Percentiles rank a stretch among this genome's conserved stretches.
Conservation (phyloP, 2,113 vertebrate species). For the Neofelis nebulosa region DNA sequence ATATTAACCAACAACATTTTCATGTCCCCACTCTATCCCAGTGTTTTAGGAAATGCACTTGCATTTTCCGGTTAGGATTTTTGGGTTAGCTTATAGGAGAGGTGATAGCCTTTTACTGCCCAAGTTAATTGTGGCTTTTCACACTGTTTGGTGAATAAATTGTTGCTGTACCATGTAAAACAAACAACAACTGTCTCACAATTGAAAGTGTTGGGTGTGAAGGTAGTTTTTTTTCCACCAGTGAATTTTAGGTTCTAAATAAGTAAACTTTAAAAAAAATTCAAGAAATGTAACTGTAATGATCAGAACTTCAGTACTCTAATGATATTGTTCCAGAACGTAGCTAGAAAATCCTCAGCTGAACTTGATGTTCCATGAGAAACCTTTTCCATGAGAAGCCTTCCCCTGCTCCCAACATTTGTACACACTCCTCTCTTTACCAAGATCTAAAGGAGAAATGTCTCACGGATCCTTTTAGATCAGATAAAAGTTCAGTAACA, state of each 20-base stretch:
- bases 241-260: slow-evolving; percentile 26
- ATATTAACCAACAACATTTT: background rate
- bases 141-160: slow-evolving; percentile 20
- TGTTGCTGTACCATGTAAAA: background rate
- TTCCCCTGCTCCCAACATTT: background rate
- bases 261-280: background rate
- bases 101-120: background rate
- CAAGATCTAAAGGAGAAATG: slow-evolving; percentile 63
- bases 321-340: background rate
- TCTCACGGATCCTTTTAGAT: slow-evolving; percentile 58
- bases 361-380: slow-evolving; percentile 37
- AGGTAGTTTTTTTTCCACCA: background rate
- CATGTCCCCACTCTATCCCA: background rate
- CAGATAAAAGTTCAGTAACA: slow-evolving; percentile 70
- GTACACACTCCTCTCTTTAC: slow-evolving; percentile 4
- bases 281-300: background rate
- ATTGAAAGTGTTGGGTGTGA: background rate
- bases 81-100: background rate
- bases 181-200: slow-evolving; percentile 7
- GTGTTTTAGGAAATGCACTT: background rate
- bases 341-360: slow-evolving; percentile 54
- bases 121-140: background rate
- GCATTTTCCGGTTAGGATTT: background rate
- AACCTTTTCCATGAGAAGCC: background rate
- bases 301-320: background rate